Conservation (phyloP, 2,888 invertebrate species). For the Drosophila emarginata region DNA sequence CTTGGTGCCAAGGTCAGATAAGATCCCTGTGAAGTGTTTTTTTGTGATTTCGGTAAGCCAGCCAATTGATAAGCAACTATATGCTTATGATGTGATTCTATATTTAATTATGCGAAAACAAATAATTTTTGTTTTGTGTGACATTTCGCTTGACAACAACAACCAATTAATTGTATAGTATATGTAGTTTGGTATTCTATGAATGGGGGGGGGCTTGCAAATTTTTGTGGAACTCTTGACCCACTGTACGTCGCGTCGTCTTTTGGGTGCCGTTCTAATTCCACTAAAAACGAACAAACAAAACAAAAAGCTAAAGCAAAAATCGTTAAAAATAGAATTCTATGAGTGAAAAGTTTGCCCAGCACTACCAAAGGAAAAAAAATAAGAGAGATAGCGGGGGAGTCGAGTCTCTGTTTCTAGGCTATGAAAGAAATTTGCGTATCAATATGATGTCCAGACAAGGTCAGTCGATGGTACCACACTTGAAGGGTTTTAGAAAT, state of each 20-base stretch:
- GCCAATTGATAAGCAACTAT: conserved; percentile 34
- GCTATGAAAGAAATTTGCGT: conserved; percentile 1
- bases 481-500: conserved; percentile 73
- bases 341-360: conserved; percentile 41
- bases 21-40: conserved; percentile 34
- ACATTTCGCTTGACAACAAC: conserved; percentile 34
- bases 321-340: conserved; percentile 67
- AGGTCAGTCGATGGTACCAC: conserved; percentile 26
- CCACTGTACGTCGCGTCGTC: conserved; percentile 50
- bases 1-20: conserved; percentile 49
- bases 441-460: conserved; percentile 1
- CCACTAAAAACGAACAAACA: conserved; percentile 47
- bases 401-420: not conserved
- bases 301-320: conserved; percentile 38
- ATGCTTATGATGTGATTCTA: conserved; percentile 29
- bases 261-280: conserved; percentile 40
- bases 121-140: conserved; percentile 1
- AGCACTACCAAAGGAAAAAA: conserved; percentile 19
- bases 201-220: conserved; percentile 14
- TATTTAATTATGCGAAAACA: conserved; percentile 30
- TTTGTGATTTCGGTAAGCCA: conserved; percentile 11
- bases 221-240: conserved; percentile 17
- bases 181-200: no score
- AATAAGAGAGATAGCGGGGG: not conserved
- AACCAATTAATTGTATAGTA: not conserved